phyloP scores from a whole-genome alignment of 2,888 invertebrate genomes.

The Rosalia funebris region DNA sequence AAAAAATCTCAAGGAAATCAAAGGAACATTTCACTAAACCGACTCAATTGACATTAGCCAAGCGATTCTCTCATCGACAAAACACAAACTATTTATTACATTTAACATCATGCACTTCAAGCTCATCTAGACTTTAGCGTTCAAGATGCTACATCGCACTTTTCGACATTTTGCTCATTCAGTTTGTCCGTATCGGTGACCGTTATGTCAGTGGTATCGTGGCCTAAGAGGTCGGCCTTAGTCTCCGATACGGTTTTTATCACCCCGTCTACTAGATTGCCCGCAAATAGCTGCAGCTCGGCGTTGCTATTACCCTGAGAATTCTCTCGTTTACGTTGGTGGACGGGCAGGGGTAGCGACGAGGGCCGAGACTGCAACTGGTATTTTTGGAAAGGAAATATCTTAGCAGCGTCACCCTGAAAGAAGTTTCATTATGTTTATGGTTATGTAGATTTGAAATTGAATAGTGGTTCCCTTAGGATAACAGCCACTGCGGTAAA shows the following conservation, averaged over 20 bases:
- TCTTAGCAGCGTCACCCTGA: slow-evolving; percentile 60
- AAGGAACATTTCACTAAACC: too few species aligned
- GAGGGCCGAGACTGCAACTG: slow-evolving; percentile 58
- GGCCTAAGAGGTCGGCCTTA: slow-evolving; percentile 41
- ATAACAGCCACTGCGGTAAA: too few species aligned
- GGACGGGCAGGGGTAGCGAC: slow-evolving; percentile 61
- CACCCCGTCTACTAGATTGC: slow-evolving; percentile 62
- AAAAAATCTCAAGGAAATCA: too few species aligned
- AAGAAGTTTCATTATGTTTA: too few species aligned
- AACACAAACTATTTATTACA: too few species aligned
- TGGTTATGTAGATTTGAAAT: too few species aligned
- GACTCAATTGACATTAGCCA: too few species aligned
- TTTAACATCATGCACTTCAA: background rate
- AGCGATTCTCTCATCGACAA: too few species aligned
- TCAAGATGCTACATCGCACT: background rate
- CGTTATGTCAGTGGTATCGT: slow-evolving; percentile 50
- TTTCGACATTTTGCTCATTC: background rate
- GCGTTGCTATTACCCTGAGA: slow-evolving; percentile 37
- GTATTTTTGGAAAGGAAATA: slow-evolving; percentile 61
- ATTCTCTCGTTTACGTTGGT: slow-evolving; percentile 55
- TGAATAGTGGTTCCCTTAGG: too few species aligned
- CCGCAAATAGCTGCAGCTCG: slow-evolving; percentile 62
- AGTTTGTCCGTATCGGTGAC: slow-evolving; percentile 50
- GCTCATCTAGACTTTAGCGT: background rate
- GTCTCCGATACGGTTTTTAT: slow-evolving; percentile 61